Conservation (phyloP, 2,888 invertebrate genomes). For the Anarsia innoxiella region DNA sequence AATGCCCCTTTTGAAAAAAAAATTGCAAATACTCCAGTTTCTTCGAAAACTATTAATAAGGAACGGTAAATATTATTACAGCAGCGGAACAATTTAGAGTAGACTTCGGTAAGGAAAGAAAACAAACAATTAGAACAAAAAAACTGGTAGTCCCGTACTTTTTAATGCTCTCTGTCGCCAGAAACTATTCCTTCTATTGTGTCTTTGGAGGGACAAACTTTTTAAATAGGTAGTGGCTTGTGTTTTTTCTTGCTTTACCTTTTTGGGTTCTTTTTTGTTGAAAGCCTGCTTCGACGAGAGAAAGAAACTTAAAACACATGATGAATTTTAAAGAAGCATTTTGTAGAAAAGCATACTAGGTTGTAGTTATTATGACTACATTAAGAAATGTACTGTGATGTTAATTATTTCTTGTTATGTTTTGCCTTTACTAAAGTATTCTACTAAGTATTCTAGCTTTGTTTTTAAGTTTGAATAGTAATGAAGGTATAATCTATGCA, state of each 20-base stretch:
- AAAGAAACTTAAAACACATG: conserved; percentile 48
- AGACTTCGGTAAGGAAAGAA: conserved; percentile 5
- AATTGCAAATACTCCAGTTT: conserved; percentile 2
- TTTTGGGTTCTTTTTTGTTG: conserved; percentile 49
- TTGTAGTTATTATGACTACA: conserved; percentile 51
- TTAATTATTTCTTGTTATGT: too few relatives aligned
- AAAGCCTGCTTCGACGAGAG: conserved; percentile 53
- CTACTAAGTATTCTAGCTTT: too few relatives aligned
- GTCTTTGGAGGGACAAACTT: conserved; percentile 47
- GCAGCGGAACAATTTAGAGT: conserved; percentile 1
- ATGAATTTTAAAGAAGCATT: conserved; percentile 66
- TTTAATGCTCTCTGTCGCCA: conserved; percentile 44
- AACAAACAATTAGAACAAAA: conserved; percentile 3
- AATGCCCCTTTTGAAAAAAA: too few relatives aligned
- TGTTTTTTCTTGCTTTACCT: conserved; percentile 36
- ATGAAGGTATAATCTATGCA: too few relatives aligned
- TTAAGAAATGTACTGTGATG: conserved; percentile 52
- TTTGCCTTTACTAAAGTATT: too few relatives aligned
- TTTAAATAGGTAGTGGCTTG: conserved; percentile 56
- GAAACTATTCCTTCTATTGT: conserved; percentile 61
- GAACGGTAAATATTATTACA: conserved; percentile 5
- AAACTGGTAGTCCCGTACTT: conserved; percentile 8
- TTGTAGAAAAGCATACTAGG: conserved; percentile 32
- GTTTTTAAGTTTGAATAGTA: too few relatives aligned
- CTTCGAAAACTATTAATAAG: background rate